These are phyloP conservation scores for Tyto alba DNA, from an alignment of 2,113 vertebrate species.

Conservation along the genomic window DNA sequence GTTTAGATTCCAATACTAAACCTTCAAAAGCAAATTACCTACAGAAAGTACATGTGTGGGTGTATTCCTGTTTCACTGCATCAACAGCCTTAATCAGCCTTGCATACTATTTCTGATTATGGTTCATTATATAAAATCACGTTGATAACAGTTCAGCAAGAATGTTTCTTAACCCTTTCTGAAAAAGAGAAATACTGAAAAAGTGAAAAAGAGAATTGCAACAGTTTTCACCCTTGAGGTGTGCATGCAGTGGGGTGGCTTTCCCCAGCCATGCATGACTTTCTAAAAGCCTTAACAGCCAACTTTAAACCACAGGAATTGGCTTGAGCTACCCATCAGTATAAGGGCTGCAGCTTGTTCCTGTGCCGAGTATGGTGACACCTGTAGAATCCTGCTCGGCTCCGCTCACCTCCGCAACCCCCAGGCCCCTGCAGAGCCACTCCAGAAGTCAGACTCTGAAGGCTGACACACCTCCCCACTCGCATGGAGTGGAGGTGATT, in stretches of 20 bases:
- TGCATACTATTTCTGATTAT: conserved; percentile 37
- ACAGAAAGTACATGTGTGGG: conserved; percentile 52
- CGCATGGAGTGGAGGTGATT: rapidly evolving
- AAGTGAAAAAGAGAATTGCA: too few relatives aligned
- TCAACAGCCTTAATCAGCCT: conserved; percentile 34
- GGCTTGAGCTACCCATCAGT: rapidly evolving
- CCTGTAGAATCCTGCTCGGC: neutral
- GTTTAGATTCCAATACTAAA: conserved; percentile 46
- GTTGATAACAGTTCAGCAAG: neutral
- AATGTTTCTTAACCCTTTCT: neutral
- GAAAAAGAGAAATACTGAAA: neutral
- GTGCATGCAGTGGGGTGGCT: rapidly evolving
- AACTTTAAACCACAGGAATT: neutral
- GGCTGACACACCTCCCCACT: neutral
- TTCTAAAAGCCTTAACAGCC: neutral
- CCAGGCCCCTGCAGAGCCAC: neutral
- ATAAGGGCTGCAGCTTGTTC: rapidly evolving
- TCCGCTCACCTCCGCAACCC: neutral
- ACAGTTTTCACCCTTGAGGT: neutral
- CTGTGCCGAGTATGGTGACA: rapidly evolving
- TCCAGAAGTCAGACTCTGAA: neutral
- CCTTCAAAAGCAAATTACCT: conserved; percentile 55
- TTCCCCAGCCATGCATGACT: rapidly evolving
- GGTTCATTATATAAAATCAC: conserved; percentile 46
- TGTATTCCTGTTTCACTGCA: conserved; percentile 1